Base-by-base conservation (phyloP, 2,888 invertebrate genomes). In the Epiblema foenella region DNA sequence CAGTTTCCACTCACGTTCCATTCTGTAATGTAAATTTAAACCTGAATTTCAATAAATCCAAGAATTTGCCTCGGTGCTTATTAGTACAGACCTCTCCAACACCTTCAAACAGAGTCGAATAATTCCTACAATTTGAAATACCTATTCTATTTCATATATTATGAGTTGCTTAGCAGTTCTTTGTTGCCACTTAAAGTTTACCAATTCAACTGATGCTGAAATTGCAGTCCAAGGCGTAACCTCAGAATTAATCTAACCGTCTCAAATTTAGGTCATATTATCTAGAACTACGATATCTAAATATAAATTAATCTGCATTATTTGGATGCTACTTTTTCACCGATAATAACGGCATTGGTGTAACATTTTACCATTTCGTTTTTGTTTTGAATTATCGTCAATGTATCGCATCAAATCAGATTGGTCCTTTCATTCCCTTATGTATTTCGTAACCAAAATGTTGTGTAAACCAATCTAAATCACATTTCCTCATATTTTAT, bases 151-250 rank as follows among this genome's bases (percentile, higher is more conserved):
- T 68, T n/a, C 42, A 62, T 17, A 60, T n/a, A n/a, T n/a, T n/a
- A n/a, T 59, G 37, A 49, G 62, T 62, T 68, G 49, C 15, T 37
- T 24, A 37, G 49, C 46, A 29, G 69, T 51, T 39, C 51, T 64
- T 69, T 69, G 62, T 69, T 69, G 62, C 56, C 20, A 57, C 57
- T 57, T 57, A 12, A 57, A 69, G 63, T 51, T 63, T 49, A 63
- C 49, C 49, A 69, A 69, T 63, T 69, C 49, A 58, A 64, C 63
- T 64, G 63, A 9, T 57, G 51, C 63, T 69, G 57, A 57, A 54
- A 63, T 69, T 63, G 63, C 69, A 69, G 39, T 49, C 57, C 39
- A 20, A 9, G 24, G 37, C 20, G 24, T 58, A 69, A 24, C 62
- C 56, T 56, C 17, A 37, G 49, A 57, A 56, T 56, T 62, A 62